Base-by-base conservation (phyloP, 2,113 vertebrate species). In the Willisornis vidua region DNA sequence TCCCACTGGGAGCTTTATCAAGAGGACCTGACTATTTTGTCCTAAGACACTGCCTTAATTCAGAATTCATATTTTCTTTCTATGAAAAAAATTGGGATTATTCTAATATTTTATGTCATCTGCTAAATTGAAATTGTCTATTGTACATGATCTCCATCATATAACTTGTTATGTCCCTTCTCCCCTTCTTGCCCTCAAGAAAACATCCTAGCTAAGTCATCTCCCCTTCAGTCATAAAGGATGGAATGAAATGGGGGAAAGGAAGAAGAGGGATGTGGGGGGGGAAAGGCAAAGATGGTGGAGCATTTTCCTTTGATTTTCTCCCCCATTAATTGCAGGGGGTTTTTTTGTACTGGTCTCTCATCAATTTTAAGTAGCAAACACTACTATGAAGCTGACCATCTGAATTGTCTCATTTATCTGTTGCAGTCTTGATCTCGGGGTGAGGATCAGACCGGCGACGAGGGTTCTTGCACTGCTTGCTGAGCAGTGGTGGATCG, bases 211-310 rank as follows among this genome's bases (percentile, higher is more conserved):
- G 29, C 24, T 63, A 68, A 89, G 31, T 57, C 19, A 66, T 41
- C 3, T 2, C 2, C 5, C 1, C 13, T 6, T 89, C 37, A 57
- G 22, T 20, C 7, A 2, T 25, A 41, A 82, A 28, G 3, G 7
- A 19, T 45, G 26, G 23, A 73, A 51, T 31, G 31, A 86, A 24
- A 58, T n/a, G 25, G 78, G 63, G 5, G 6, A 49, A 85, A 45
- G 20, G 67, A 78, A 19, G 20, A 59, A 59, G n/a, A 14, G 7
- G 11, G 8, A 20, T 41, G 12, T 51, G 54, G 9, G 18, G 29
- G 1, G 0, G 0, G 9, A 58, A 43, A 4, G 3, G 6, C 45
- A 73, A 73, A 87, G 22, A 4, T 37, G 0, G 2, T 31, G 6
- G 4, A 73, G 9, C 2, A 26, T 87, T 91, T 89, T 63, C 37